phyloP scores from a whole-genome alignment of 2,888 invertebrate species.

The Drosophila robusta region DNA sequence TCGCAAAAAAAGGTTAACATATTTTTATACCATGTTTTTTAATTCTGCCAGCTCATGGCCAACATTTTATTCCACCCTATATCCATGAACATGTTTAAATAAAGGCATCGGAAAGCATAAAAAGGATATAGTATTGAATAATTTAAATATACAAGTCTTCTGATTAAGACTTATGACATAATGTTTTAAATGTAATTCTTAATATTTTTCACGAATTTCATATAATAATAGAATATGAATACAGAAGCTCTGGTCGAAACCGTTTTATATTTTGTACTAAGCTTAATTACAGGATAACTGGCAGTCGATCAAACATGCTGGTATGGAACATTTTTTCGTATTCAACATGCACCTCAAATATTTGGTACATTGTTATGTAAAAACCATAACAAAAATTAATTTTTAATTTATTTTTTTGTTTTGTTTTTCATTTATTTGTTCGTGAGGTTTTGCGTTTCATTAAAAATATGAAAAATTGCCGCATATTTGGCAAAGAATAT shows the following conservation, averaged over 20 bases:
- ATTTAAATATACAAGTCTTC: too few species aligned
- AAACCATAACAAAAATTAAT: slow-evolving; percentile 27
- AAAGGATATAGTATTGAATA: too few species aligned
- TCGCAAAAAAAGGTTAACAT: slow-evolving; percentile 8
- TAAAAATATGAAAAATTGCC: slow-evolving; percentile 41
- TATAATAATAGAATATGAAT: too few species aligned
- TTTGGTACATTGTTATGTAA: slow-evolving; percentile 26
- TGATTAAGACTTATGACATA: too few species aligned
- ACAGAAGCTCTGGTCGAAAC: too few species aligned
- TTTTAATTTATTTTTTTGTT: slow-evolving; percentile 13
- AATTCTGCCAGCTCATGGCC: neutral
- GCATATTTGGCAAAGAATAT: slow-evolving; percentile 20
- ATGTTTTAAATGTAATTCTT: too few species aligned
- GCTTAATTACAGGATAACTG: neutral
- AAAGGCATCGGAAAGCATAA: neutral
- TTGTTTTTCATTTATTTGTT: slow-evolving; percentile 1
- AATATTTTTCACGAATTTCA: too few species aligned
- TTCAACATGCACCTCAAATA: slow-evolving; percentile 35
- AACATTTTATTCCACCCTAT: slow-evolving; percentile 19
- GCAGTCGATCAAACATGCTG: neutral
- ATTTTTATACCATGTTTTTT: slow-evolving; percentile 6
- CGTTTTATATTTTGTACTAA: too few species aligned
- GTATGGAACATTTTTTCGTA: neutral
- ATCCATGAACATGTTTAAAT: neutral
- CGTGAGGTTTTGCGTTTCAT: slow-evolving; percentile 14